Evolutionary conservation across 2,113 vertebrate species (phyloP).

Genomic region (Zosterops lateralis): DNA sequence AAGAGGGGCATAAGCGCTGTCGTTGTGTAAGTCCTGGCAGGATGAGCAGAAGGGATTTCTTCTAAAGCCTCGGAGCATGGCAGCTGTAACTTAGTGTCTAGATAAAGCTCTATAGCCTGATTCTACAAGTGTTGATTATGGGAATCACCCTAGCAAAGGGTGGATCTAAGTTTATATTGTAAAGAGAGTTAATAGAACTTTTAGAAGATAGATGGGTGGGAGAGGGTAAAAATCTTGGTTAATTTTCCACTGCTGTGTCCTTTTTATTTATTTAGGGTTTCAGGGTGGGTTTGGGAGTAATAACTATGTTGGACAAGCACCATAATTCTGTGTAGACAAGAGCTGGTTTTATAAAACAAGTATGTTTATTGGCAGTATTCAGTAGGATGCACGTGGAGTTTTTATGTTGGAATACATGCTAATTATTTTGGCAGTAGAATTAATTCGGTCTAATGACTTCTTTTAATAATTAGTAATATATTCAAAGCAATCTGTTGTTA

Average conservation of each 20-base stretch:
- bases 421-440: constrained; percentile 38
- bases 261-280: background rate
- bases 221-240: background rate
- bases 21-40: constrained; percentile 34
- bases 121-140: background rate
- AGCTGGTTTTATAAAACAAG: background rate
- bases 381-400: background rate
- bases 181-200: background rate
- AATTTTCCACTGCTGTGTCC: background rate
- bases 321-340: background rate
- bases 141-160: background rate
- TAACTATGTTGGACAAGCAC: background rate
- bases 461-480: constrained; percentile 42
- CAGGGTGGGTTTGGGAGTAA: background rate
- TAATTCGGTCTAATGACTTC: constrained; percentile 28
- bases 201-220: background rate
- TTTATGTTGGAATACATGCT: constrained; percentile 9
- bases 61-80: background rate
- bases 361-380: background rate
- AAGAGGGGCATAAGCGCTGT: background rate
- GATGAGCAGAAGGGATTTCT: background rate
- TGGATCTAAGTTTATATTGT: background rate
- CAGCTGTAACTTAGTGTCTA: background rate
- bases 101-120: background rate
- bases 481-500: constrained; percentile 48